phyloP scores from a whole-genome alignment of 2,797 vertebrate species.

The Acridotheres tristis region DNA sequence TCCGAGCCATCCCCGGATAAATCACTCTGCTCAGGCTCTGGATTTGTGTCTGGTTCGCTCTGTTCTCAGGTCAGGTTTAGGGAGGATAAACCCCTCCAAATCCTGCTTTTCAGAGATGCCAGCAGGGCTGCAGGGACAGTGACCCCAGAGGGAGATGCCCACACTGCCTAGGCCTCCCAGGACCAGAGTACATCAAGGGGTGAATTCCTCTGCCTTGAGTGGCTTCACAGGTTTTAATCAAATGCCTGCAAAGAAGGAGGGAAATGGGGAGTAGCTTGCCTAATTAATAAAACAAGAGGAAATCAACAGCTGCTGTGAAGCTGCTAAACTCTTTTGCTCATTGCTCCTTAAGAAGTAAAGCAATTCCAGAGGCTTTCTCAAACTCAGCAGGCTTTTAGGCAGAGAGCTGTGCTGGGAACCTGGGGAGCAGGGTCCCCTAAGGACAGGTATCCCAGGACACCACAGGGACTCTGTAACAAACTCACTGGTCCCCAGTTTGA shows the following conservation, averaged over 20 bases:
- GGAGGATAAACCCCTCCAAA: neutral
- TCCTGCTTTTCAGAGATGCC: neutral
- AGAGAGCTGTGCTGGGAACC: neutral
- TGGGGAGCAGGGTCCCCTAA: neutral
- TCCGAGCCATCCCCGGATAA: neutral
- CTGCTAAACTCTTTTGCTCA: neutral
- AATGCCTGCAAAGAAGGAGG: neutral
- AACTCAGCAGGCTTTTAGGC: neutral
- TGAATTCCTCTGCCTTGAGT: neutral
- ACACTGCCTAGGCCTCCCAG: neutral
- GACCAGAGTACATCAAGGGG: neutral
- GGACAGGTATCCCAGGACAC: neutral
- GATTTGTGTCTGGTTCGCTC: fast-evolving
- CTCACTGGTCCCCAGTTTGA: neutral
- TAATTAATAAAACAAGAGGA: neutral
- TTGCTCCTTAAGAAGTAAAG: neutral
- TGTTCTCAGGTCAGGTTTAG: neutral
- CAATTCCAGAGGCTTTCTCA: neutral
- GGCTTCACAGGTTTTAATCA: neutral
- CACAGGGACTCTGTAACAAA: neutral
- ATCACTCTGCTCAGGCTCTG: neutral
- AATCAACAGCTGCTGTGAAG: neutral
- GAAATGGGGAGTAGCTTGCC: neutral
- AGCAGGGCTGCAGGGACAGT: neutral
- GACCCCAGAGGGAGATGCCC: neutral